Base-by-base conservation (phyloP, 2,797 vertebrate genomes). In the Alca torda region DNA sequence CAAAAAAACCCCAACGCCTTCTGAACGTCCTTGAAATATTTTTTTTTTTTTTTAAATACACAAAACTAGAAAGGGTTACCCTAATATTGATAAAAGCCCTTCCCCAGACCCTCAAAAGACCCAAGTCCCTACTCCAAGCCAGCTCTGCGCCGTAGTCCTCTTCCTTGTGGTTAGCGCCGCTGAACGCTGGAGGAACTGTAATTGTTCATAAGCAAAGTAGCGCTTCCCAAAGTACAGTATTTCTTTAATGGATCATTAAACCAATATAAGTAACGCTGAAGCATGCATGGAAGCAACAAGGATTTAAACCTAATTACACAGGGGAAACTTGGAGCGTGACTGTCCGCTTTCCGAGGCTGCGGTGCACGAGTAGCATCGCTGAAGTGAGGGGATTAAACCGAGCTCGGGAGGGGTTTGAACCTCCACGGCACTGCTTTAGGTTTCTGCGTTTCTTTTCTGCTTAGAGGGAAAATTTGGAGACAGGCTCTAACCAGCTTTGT, bases 211-310 rank as follows among this genome's bases (percentile, higher is more conserved):
- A 93, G 67, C 70, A 37, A 83, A 95, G 80, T 77, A 93, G 69
- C 89, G 79, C 92, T 96, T 97, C 81, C 64, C 51, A 37, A 97
- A 95, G 95, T 96, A 96, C 95, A 91, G 92, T 94, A 96, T 94
- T 96, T 94, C 83, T 91, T 96, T 84, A 95, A 97, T 84, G 94
- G 94, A 67, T 97, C 76, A 7, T 97, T 97, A 96, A 96, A 93
- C 93, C 69, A 35, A 93, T 83, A 96, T 94, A 96, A 97, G 96
- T 96, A 97, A 97, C 20, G 1, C 84, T 87, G 84, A 95, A 87
- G 81, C 82, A 89, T 25, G 87, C 76, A 50, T 85, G 86, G 79
- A 93, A 95, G 87, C 89, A 61, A 72, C 0, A 3, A 95, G 59
- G 77, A 92, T 81, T 73, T 92, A 60, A 92, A 89, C 0, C 0